A percentile compares a stretch with the other conserved stretches of the same genome.
Conservation (phyloP, 1,140 invertebrate species). For the Hetaerina americana region DNA sequence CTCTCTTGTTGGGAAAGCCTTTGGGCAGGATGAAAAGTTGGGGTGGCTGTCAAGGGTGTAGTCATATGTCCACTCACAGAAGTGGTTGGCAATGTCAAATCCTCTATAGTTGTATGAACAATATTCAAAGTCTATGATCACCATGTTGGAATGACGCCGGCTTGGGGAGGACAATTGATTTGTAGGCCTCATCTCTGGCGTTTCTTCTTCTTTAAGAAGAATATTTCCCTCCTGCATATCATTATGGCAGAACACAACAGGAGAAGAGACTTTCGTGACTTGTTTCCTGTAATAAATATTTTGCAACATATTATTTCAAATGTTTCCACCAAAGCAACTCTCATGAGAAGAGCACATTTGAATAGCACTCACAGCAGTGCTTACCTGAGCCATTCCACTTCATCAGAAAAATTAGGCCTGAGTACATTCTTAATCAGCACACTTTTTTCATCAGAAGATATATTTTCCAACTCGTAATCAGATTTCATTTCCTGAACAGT, state of each 20-base stretch:
- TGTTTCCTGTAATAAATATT: slow-evolving; percentile 9
- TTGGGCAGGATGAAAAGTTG: slow-evolving; percentile 28
- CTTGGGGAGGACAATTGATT: not conserved
- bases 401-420: not conserved
- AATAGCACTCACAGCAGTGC: not conserved
- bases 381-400: not conserved
- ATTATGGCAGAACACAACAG: slow-evolving; percentile 52
- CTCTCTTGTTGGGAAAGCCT: slow-evolving; percentile 33
- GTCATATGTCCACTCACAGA: slow-evolving; percentile 46
- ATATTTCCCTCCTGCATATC: slow-evolving; percentile 48
- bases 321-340: not conserved
- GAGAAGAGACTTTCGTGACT: slow-evolving; percentile 30
- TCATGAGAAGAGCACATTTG: not conserved
- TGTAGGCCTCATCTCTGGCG: not conserved
- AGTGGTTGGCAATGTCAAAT: slow-evolving; percentile 49
- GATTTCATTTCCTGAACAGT: not conserved
- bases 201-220: slow-evolving; percentile 19
- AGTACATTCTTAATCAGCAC: not conserved
- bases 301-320: not conserved
- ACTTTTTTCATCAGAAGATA: not conserved
- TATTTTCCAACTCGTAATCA: not conserved
- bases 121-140: slow-evolving; percentile 42
- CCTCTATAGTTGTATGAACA: slow-evolving; percentile 40
- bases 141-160: slow-evolving; percentile 17
- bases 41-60: slow-evolving; percentile 34